Conservation (phyloP, 2,113 vertebrate genomes). For the Kryptolebias marmoratus region DNA sequence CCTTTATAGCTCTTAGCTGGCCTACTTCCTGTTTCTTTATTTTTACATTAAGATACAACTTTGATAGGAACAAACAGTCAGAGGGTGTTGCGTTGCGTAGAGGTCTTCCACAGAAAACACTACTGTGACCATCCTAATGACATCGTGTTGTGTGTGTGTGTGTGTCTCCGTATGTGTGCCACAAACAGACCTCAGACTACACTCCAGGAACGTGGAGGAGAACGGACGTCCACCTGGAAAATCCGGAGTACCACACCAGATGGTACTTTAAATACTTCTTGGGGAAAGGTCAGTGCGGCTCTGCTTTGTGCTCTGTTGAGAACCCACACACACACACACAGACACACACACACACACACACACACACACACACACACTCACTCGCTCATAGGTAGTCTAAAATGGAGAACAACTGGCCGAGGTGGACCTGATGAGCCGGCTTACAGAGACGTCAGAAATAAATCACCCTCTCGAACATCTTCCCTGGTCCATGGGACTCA, state of each 20-base stretch:
- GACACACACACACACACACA: not conserved
- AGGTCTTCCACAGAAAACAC: constrained; percentile 38
- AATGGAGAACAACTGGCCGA: not conserved
- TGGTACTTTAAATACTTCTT: constrained; percentile 99
- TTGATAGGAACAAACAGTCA: not conserved
- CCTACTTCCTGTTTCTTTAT: no score
- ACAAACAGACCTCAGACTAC: constrained; percentile 84
- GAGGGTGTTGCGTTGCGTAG: constrained; percentile 11
- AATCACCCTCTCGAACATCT: constrained; percentile 17
- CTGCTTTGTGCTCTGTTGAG: constrained; percentile 21
- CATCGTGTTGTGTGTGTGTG: constrained; percentile 34
- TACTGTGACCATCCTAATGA: constrained; percentile 51
- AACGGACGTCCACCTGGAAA: constrained; percentile 98
- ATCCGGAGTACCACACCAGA: constrained; percentile 98
- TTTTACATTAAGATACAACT: not conserved
- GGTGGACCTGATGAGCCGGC: not conserved
- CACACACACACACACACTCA: not conserved
- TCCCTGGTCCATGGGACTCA: constrained; percentile 17
- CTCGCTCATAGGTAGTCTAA: constrained; percentile 14
- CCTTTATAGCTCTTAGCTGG: not conserved
- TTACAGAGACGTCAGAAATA: constrained; percentile 8
- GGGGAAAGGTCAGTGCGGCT: constrained; percentile 90
- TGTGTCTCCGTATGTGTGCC: constrained; percentile 34
- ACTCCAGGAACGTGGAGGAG: constrained; percentile 94
- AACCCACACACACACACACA: not conserved